Conservation (phyloP, 2,113 vertebrate genomes). For the Lampris incognitus region DNA sequence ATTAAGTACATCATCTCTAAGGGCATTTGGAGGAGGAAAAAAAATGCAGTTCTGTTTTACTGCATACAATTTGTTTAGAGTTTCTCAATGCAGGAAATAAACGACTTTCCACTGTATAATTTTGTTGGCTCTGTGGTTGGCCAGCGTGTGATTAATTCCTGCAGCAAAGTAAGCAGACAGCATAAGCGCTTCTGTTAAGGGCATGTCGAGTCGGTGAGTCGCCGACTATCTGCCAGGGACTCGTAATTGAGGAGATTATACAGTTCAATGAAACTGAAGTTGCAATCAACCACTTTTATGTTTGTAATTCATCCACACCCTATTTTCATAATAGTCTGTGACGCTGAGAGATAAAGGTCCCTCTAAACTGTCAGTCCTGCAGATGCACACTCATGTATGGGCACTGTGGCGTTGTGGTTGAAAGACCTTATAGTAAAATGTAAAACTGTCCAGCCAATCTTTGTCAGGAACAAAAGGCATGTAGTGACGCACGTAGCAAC, state of each 20-base stretch:
- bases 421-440: slow-evolving; percentile 58
- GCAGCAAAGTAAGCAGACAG: neutral
- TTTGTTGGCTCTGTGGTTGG: neutral
- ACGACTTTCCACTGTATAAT: neutral
- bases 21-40: neutral
- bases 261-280: neutral
- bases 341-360: neutral
- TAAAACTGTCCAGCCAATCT: slow-evolving; percentile 60
- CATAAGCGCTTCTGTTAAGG: too few relatives aligned
- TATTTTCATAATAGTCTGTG: neutral
- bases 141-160: neutral
- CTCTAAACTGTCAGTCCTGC: neutral
- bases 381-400: neutral
- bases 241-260: too few relatives aligned
- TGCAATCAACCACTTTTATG: slow-evolving; percentile 2
- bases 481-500: slow-evolving; percentile 20
- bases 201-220: too few relatives aligned
- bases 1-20: neutral
- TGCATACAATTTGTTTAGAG: too few relatives aligned
- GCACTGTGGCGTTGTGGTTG: neutral
- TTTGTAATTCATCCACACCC: neutral
- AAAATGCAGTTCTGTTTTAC: too few relatives aligned
- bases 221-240: too few relatives aligned
- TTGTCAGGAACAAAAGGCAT: slow-evolving; percentile 57
- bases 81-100: too few relatives aligned